These are phyloP conservation scores for Pachliopta kotzebuea DNA, from an alignment of 2,888 invertebrate genomes.

Conservation along the genomic window DNA sequence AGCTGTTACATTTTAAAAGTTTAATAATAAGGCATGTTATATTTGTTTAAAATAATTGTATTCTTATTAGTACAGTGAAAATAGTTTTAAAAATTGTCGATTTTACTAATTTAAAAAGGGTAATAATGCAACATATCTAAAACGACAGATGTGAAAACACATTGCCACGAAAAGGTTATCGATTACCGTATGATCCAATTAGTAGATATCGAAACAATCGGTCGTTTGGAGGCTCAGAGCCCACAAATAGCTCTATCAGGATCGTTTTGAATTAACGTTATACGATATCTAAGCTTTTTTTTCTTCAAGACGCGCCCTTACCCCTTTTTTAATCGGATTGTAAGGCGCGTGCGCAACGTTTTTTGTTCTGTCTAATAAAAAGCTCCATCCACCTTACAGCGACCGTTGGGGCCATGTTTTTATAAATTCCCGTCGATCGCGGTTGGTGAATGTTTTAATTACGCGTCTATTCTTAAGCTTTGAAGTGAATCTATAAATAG, in stretches of 20 bases:
- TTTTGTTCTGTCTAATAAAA: slow-evolving; percentile 64
- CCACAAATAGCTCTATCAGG: slow-evolving; percentile 76
- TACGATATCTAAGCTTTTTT: slow-evolving; percentile 62
- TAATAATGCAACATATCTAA: slow-evolving; percentile 37
- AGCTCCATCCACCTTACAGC: slow-evolving; percentile 72
- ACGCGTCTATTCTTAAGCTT: slow-evolving; percentile 34
- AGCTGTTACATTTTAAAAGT: not conserved
- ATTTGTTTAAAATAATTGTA: not conserved
- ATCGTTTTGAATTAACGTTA: slow-evolving; percentile 71
- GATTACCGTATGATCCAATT: slow-evolving; percentile 79
- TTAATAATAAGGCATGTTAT: not conserved
- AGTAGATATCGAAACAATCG: slow-evolving; percentile 77
- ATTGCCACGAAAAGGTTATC: slow-evolving; percentile 70
- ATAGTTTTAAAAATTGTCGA: not conserved
- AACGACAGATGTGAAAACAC: slow-evolving; percentile 70
- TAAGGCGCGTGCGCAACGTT: slow-evolving; percentile 68
- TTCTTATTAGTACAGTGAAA: not conserved
- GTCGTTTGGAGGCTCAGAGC: slow-evolving; percentile 59
- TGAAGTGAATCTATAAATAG: slow-evolving; percentile 30
- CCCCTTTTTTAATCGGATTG: slow-evolving; percentile 78
- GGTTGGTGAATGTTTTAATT: slow-evolving; percentile 77
- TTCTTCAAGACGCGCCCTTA: slow-evolving; percentile 65
- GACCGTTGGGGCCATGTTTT: slow-evolving; percentile 72
- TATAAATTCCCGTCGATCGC: slow-evolving; percentile 57
- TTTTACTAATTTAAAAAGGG: not conserved